Percentiles rank a stretch among this genome's conserved stretches.
Conservation (phyloP, 2,797 vertebrate species). For the Oceanodroma leucorhoa region DNA sequence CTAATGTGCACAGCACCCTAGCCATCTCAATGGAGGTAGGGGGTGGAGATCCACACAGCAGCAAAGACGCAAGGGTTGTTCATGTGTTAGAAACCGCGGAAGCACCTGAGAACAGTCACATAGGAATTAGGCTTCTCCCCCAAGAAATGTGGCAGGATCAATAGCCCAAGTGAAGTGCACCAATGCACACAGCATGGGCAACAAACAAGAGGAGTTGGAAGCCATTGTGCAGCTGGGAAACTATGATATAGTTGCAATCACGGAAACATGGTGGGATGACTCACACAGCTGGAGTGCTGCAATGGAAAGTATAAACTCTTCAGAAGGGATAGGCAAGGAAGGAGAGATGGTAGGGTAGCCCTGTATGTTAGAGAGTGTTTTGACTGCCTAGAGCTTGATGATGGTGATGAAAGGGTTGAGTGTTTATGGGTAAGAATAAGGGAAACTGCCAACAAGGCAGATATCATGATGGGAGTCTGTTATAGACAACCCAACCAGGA, state of each 20-base stretch:
- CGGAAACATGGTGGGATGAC: neutral
- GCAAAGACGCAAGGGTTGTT: neutral
- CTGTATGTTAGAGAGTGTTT: neutral
- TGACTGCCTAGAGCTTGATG: neutral
- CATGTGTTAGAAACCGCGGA: neutral
- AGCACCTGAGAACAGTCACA: neutral
- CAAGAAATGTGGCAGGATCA: neutral
- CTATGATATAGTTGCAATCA: neutral
- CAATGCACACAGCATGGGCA: neutral
- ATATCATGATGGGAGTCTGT: no score
- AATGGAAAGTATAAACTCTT: neutral
- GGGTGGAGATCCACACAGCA: neutral
- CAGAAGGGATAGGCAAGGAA: neutral
- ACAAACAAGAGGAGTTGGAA: neutral
- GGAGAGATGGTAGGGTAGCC: neutral
- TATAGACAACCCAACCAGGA: neutral
- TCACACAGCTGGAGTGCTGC: neutral
- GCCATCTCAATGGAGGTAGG: no score
- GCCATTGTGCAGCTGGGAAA: neutral
- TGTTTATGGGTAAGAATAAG: neutral
- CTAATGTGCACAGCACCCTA: neutral
- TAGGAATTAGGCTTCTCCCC: neutral
- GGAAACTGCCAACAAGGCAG: neutral
- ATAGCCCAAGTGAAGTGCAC: neutral
- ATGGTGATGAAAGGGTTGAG: neutral